phyloP scores from a whole-genome alignment of 2,888 invertebrate genomes.

The Aproaerema taeniolella region DNA sequence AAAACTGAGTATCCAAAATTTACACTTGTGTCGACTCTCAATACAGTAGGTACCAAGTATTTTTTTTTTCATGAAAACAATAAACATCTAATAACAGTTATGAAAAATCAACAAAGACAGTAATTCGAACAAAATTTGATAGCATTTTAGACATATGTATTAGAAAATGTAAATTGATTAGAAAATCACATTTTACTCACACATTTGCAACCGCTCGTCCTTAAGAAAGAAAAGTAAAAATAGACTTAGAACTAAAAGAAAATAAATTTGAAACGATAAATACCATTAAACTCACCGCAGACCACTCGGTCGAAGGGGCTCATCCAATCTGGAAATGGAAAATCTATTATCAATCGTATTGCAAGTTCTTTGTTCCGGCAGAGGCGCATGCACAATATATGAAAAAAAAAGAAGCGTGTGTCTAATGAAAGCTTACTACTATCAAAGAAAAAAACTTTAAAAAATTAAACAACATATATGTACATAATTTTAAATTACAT shows the following conservation, averaged over 20 bases:
- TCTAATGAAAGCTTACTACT: not conserved
- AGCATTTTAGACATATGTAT: too few relatives aligned
- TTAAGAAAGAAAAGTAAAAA: slow-evolving; percentile 21
- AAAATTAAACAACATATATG: too few relatives aligned
- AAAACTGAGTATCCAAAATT: too few relatives aligned
- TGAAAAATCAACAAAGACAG: not conserved
- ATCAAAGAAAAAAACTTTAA: not conserved
- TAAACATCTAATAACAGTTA: not conserved
- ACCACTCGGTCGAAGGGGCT: slow-evolving; percentile 96
- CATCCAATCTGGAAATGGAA: slow-evolving; percentile 93
- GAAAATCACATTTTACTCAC: too few relatives aligned
- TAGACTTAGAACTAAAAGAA: slow-evolving; percentile 75
- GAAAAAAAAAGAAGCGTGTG: slow-evolving; percentile 1
- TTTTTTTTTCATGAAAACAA: not conserved
- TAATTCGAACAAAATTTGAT: too few relatives aligned
- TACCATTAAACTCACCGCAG: slow-evolving; percentile 95
- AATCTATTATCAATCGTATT: slow-evolving; percentile 79
- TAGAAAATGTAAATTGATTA: too few relatives aligned
- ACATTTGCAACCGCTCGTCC: slow-evolving; percentile 25
- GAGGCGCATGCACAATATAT: slow-evolving; percentile 50
- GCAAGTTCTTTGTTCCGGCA: slow-evolving; percentile 64
- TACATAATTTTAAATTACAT: too few relatives aligned
- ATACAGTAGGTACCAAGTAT: too few relatives aligned
- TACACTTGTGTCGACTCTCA: too few relatives aligned
- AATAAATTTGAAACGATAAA: slow-evolving; percentile 81